These are phyloP conservation scores for Meloe dianella DNA, from an alignment of 2,888 invertebrate genomes.

Conservation along the genomic window DNA sequence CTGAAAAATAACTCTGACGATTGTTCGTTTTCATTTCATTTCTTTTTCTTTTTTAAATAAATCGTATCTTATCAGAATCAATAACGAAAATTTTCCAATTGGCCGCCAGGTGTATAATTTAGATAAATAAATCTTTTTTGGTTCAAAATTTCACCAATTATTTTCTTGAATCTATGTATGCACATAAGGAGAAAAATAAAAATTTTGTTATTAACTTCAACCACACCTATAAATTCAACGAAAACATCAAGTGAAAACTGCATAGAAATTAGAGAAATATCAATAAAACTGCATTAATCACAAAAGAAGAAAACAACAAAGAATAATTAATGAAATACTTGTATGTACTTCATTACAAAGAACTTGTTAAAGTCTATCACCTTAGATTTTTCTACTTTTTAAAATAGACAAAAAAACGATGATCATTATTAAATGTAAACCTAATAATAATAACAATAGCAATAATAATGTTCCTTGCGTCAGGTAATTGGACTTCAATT, in stretches of 20 bases:
- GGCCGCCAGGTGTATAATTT: not conserved
- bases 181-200: not conserved
- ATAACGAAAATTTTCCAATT: not conserved
- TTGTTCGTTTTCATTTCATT: too few relatives aligned
- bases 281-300: too few relatives aligned
- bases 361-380: too few relatives aligned
- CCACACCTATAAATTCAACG: not conserved
- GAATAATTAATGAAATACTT: too few relatives aligned
- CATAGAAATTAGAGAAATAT: not conserved
- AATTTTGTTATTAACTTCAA: not conserved
- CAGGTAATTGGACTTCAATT: constrained; percentile 1
- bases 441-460: too few relatives aligned
- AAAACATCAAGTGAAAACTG: constrained; percentile 4
- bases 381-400: not conserved
- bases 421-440: too few relatives aligned
- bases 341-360: too few relatives aligned
- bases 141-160: not conserved
- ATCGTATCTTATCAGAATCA: not conserved
- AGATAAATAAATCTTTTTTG: not conserved
- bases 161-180: not conserved
- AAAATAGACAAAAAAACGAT: not conserved
- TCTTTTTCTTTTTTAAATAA: too few relatives aligned
- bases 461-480: not conserved
- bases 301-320: too few relatives aligned
- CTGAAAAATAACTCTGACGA: too few relatives aligned